Evolutionary conservation across 2,113 vertebrate genomes (phyloP).

Genomic region (Thomomys bottae): DNA sequence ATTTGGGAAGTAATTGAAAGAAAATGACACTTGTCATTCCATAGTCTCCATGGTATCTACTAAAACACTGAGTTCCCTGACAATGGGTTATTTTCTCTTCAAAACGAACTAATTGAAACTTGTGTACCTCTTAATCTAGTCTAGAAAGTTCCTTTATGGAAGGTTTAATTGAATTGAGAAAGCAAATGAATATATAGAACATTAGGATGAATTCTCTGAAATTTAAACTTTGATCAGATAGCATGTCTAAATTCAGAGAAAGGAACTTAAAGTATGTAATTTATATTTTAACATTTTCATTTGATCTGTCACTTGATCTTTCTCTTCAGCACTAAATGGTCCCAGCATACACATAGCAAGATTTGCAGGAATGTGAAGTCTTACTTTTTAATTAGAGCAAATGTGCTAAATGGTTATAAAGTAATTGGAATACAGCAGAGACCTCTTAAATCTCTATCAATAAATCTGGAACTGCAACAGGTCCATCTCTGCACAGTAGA

Average conservation of each 20-base stretch:
- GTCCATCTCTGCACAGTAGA: conserved; percentile 80
- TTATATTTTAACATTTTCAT: conserved; percentile 86
- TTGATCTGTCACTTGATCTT: conserved; percentile 85
- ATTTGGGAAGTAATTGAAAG: conserved; percentile 11
- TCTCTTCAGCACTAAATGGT: conserved; percentile 84
- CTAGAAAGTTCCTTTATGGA: neutral
- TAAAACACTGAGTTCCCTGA: neutral
- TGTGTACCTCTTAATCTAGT: conserved; percentile 62
- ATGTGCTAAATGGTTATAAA: conserved; percentile 87
- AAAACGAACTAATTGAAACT: conserved; percentile 50
- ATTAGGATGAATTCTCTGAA: conserved; percentile 75
- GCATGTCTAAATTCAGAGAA: conserved; percentile 80
- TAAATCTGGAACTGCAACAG: conserved; percentile 85
- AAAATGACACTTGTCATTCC: neutral
- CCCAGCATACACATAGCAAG: conserved; percentile 78
- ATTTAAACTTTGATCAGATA: conserved; percentile 79
- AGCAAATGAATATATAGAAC: conserved; percentile 77
- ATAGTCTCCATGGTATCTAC: neutral
- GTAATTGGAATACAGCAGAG: conserved; percentile 86
- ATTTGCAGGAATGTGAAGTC: conserved; percentile 80
- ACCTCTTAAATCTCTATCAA: conserved; percentile 86
- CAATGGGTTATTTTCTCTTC: conserved; percentile 46
- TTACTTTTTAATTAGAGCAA: conserved; percentile 88
- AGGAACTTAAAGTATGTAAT: conserved; percentile 76
- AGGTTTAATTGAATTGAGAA: conserved; percentile 63